Base-by-base conservation (phyloP, 2,888 invertebrate species). In the Tachina fera region DNA sequence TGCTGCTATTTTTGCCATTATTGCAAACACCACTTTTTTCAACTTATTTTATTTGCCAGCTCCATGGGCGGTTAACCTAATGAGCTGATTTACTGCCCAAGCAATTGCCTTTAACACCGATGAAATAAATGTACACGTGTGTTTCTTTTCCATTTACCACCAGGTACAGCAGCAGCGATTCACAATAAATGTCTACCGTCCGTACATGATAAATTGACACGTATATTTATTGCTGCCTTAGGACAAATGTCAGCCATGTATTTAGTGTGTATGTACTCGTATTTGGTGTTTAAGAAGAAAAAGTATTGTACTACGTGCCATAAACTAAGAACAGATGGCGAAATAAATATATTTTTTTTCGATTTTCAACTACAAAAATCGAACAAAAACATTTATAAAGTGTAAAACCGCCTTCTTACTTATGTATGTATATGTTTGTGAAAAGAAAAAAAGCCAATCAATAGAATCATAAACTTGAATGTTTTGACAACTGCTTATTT, bases 61-160 rank as follows among this genome's bases (percentile, higher is more conserved):
- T 86, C 71, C 78, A 80, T 71, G 79, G 75, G 86, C 87, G 79
- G 72, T 86, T 82, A 78, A 84, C 89, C 91, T 90, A 90, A 91
- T 90, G 91, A 90, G 90, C 89, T 91, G 91, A 90, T 91, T 91
- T 91, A 90, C 90, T 89, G 88, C 89, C 91, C 88, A 84, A 67
- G 83, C 87, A 87, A 86, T 87, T 87, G 86, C 78, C 83, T 79
- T 83, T 84, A 80, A 77, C 82, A 56, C 47, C 58, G 45, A 51
- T 39, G n/a, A 67, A 67, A 58, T 31, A 14, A 39, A 68, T 58
- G 60, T 49, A 10, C 11, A 16, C 51, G 43, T 61, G 19, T 70
- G 11, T 63, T 31, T 58, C 16, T 14, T 19, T 19, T 41, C 13
- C 1, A 61, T 67, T 75, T 75, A 63, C 61, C 80, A 74, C 43